These are phyloP conservation scores for Heliconius eleuchia DNA, from an alignment of 1,140 invertebrate species.

Conservation along the genomic window DNA sequence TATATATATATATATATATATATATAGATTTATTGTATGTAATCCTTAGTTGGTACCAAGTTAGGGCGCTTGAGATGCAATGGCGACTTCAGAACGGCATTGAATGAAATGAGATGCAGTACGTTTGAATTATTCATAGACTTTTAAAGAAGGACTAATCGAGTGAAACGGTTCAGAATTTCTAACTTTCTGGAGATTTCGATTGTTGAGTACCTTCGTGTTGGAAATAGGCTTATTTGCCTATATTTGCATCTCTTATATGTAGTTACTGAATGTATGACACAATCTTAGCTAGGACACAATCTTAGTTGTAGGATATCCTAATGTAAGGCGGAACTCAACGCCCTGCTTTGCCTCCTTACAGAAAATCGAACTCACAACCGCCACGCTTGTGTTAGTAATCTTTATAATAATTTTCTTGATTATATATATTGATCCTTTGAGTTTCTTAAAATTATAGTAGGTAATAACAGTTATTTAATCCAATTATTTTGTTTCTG, in stretches of 20 bases:
- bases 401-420: too few species aligned
- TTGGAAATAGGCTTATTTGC: neutral
- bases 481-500: slow-evolving; percentile 8
- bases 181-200: slow-evolving; percentile 28
- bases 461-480: neutral
- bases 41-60: slow-evolving; percentile 22
- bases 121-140: slow-evolving; percentile 40
- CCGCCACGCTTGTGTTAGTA: too few species aligned
- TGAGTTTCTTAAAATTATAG: neutral
- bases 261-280: neutral
- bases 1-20: too few species aligned
- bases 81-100: slow-evolving; percentile 33
- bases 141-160: slow-evolving; percentile 40
- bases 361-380: too few species aligned
- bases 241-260: neutral
- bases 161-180: slow-evolving; percentile 34
- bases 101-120: slow-evolving; percentile 33
- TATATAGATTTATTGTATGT: neutral
- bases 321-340: too few species aligned
- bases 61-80: slow-evolving; percentile 27
- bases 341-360: too few species aligned
- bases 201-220: neutral
- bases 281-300: neutral
- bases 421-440: too few species aligned
- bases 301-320: too few species aligned